Evolutionary conservation across 2,888 invertebrate species (phyloP).

Genomic region (Pyrrhosoma nymphula): DNA sequence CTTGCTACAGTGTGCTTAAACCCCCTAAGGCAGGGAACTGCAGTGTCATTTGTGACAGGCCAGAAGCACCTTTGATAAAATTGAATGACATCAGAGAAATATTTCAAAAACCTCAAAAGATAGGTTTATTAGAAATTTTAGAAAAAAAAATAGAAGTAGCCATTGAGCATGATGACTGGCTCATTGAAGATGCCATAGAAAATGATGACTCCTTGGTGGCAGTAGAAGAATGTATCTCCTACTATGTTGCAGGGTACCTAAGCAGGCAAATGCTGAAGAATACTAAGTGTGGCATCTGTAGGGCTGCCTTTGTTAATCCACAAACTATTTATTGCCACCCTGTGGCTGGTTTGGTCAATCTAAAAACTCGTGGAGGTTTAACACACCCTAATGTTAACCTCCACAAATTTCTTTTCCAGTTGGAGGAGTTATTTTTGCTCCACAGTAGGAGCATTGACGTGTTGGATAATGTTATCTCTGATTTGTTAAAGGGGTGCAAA

Average conservation of each 20-base stretch:
- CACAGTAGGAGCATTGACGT: no score
- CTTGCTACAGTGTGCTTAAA: not conserved
- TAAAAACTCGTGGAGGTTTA: not conserved
- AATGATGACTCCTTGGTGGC: no score
- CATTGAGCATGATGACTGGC: no score
- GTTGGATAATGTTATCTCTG: no score
- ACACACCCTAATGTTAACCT: not conserved
- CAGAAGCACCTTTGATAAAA: no score
- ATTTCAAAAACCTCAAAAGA: not conserved
- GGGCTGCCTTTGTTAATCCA: not conserved
- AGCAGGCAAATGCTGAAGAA: not conserved
- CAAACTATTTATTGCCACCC: not conserved
- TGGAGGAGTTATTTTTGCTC: no score
- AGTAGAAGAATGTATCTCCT: no score
- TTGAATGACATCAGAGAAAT: not conserved
- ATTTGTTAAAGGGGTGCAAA: not conserved
- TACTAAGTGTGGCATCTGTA: not conserved
- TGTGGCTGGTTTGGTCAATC: not conserved
- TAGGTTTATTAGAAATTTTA: not conserved
- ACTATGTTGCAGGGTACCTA: not conserved
- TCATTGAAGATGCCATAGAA: no score
- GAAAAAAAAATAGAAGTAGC: not conserved
- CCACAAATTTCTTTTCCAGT: no score
- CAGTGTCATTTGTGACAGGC: no score
- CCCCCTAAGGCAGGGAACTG: no score